A percentile compares a stretch with the other conserved stretches of the same genome.
Conservation (phyloP, 2,888 invertebrate genomes). For the Dasypolia templi region DNA sequence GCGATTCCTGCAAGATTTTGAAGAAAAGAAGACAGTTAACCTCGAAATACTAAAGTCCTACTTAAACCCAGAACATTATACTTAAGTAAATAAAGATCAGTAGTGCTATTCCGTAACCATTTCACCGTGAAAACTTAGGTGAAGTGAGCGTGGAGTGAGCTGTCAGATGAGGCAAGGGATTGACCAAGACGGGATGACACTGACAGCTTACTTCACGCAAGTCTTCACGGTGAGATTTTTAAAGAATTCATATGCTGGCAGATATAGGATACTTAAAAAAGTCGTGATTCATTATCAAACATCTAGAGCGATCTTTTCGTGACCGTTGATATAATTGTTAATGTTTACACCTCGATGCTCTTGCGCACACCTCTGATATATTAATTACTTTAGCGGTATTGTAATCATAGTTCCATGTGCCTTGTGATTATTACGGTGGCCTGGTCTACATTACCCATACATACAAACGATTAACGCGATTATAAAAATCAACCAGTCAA, state of each 20-base stretch:
- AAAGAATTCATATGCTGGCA: too few species aligned
- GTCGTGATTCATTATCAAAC: background rate
- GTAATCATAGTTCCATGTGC: slow-evolving; percentile 1
- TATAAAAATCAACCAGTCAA: slow-evolving; percentile 11
- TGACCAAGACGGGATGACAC: too few species aligned
- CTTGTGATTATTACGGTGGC: slow-evolving; percentile 26
- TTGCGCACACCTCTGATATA: slow-evolving; percentile 10
- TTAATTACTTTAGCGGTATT: slow-evolving; percentile 30
- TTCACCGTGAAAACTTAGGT: too few species aligned
- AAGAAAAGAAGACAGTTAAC: background rate
- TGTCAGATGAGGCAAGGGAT: too few species aligned
- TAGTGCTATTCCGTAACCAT: too few species aligned
- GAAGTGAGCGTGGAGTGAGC: too few species aligned
- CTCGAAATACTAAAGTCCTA: background rate
- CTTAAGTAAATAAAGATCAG: background rate
- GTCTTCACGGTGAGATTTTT: too few species aligned
- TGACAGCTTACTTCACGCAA: too few species aligned
- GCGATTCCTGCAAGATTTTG: background rate
- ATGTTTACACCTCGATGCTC: slow-evolving; percentile 21
- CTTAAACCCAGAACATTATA: background rate
- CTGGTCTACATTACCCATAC: slow-evolving; percentile 10
- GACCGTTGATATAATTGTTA: slow-evolving; percentile 21
- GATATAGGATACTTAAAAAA: background rate
- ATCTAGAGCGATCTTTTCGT: slow-evolving; percentile 3
- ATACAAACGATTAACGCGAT: background rate